Evolutionary conservation across 2,888 invertebrate genomes (phyloP), one percentile per base, ranked within the genome.

Genomic region (Trissolcus brochymenae): DNA sequence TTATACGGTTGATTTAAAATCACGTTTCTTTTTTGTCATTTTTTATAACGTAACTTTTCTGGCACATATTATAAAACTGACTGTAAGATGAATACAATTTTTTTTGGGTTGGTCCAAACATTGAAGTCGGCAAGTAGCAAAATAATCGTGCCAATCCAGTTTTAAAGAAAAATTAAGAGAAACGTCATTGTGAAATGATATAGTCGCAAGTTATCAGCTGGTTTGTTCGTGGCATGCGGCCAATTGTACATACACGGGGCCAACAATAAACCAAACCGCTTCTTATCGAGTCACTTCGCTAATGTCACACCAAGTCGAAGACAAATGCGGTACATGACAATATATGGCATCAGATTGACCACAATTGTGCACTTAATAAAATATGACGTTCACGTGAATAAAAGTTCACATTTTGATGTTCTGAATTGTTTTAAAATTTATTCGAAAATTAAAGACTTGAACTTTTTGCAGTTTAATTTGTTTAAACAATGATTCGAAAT

Each of bases 201-300:
- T 64, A 41, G 55, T 72, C 67, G 71, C 64, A 67, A 76, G 72
- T 76, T 76, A 72, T 76, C 72, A 71, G 66, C 56, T 66, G 57
- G 66, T 17, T 67, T 71, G 55, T 71, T 55, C 60, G 41, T 71
- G 76, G 76, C 71, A 66, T 54, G 14, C 7, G 21, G 76, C 62
- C 76, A 76, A 66, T 76, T 46, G 62, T 66, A 66, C 66, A 56
- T 70, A 59, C 56, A 61, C 57, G 19, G 9, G 76, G 17, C 43
- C 56, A 56, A 71, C 70, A 65, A 62, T 76, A 71, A 71, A 61
- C 70, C 64, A 61, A 70, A 66, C 71, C 71, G 25, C 51, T 66
- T 56, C 64, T 71, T 76, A 76, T 71, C 66, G 61, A 71, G 70
- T 61, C 66, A 55, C 70, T 66, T 61, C 21, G 66, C 53, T 46